phyloP scores from a whole-genome alignment of 2,113 vertebrate species.

The Toxotes jaculatrix region DNA sequence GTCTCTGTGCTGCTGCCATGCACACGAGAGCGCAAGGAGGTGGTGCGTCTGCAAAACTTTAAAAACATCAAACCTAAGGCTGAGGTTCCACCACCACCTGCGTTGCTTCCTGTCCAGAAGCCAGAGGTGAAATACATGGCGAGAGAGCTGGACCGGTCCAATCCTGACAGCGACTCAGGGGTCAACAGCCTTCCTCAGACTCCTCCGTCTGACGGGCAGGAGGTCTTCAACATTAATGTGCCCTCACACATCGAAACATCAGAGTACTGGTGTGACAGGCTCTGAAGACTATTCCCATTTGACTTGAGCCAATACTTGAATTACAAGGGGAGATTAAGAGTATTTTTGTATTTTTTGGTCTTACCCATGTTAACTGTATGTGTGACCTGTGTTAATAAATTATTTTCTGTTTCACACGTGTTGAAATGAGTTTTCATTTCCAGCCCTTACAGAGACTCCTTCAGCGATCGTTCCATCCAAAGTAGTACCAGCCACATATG shows the following conservation, averaged over 20 bases:
- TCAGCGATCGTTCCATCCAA: not conserved
- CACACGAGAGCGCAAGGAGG: slow-evolving; percentile 77
- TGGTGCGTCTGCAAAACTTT: slow-evolving; percentile 84
- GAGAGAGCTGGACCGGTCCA: slow-evolving; percentile 39
- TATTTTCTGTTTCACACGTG: slow-evolving; percentile 45
- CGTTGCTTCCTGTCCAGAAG: slow-evolving; percentile 55
- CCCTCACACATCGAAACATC: slow-evolving; percentile 78
- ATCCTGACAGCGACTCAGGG: slow-evolving; percentile 76
- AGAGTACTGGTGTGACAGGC: slow-evolving; percentile 75
- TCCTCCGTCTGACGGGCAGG: slow-evolving; percentile 75
- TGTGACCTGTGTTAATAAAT: slow-evolving; percentile 70
- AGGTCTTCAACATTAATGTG: slow-evolving; percentile 66
- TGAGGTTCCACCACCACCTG: slow-evolving; percentile 33
- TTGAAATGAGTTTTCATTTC: slow-evolving; percentile 31
- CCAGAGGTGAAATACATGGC: slow-evolving; percentile 66
- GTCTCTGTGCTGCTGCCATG: slow-evolving; percentile 82
- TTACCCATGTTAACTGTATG: slow-evolving; percentile 42
- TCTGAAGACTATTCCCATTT: slow-evolving; percentile 58
- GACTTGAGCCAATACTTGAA: slow-evolving; percentile 55
- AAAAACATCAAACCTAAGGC: slow-evolving; percentile 84
- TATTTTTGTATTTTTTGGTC: slow-evolving; percentile 70
- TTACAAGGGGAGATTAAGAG: slow-evolving; percentile 37
- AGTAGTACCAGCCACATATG: not conserved
- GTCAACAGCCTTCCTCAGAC: slow-evolving; percentile 81
- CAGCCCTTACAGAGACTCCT: not conserved